Base-by-base conservation (phyloP, 2,888 invertebrate genomes). In the Gisinianus flammeolus region DNA sequence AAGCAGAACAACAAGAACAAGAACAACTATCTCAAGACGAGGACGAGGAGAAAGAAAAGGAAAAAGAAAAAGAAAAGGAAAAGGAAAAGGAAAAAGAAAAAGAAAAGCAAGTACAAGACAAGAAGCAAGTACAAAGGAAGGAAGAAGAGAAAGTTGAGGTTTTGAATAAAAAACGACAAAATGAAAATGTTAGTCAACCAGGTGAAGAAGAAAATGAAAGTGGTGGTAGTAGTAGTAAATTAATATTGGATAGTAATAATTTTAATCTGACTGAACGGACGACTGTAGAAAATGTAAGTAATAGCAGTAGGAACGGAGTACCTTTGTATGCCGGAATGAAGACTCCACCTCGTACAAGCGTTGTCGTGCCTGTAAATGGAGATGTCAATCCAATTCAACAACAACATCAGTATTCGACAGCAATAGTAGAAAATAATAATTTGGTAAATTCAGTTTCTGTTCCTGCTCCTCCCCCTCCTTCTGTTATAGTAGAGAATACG, bases 281-380 rank as follows among this genome's bases (percentile, higher is more conserved):
- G n/a, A n/a, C n/a, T n/a, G n/a, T n/a, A n/a, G n/a, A n/a, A n/a
- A n/a, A n/a, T n/a, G n/a, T n/a, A n/a, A n/a, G n/a, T n/a, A n/a
- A n/a, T n/a, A n/a, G n/a, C n/a, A n/a, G n/a, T n/a, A n/a, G n/a
- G n/a, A n/a, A n/a, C 19, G 44, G 2, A 44, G 44, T 4, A 12
- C 19, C 44, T 44, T 44, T n/a, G n/a, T n/a, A n/a, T n/a, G 19
- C 19, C 12, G 44, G 44, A 44, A 44, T 44, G 44, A 44, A 44
- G 19, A 44, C 8, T 44, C 44, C 12, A 44, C 44, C 12, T 16
- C 44, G 44, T 44, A 44, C 44, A 44, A 44, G 19, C 19, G 44
- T 44, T 2, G 62, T 62, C 16, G 62, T 62, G 22, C 62, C 69
- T 31, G 69, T 69, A n/a, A 69, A 69, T 69, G 69, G 69, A 0